These are phyloP conservation scores for Lepus timidus DNA, from an alignment of 2,113 vertebrate species.

Conservation along the genomic window DNA sequence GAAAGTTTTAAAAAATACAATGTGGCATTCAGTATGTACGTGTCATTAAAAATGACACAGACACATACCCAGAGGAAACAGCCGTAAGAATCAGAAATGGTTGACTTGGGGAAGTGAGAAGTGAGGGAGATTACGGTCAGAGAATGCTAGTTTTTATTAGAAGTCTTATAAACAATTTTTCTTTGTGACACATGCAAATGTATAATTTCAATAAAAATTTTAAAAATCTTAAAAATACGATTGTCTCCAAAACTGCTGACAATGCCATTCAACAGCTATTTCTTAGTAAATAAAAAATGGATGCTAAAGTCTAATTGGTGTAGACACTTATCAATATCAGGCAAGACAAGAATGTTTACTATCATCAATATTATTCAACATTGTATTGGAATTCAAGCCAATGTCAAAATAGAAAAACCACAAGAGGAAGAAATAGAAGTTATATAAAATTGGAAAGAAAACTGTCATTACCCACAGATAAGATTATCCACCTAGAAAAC, in stretches of 20 bases:
- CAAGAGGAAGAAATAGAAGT: slow-evolving; percentile 29
- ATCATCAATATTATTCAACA: neutral
- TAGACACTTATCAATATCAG: neutral
- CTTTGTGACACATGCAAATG: slow-evolving; percentile 31
- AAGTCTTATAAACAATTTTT: neutral
- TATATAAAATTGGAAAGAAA: neutral
- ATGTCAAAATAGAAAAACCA: neutral
- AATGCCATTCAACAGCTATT: slow-evolving; percentile 29
- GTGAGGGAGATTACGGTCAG: neutral
- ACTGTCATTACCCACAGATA: neutral
- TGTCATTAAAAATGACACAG: neutral
- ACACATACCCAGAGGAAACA: neutral
- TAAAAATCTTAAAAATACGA: slow-evolving; percentile 23
- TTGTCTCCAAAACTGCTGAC: slow-evolving; percentile 8
- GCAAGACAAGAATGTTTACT: neutral
- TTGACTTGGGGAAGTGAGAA: neutral
- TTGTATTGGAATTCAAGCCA: neutral
- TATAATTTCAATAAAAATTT: slow-evolving; percentile 18
- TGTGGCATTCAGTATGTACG: neutral
- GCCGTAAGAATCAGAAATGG: neutral
- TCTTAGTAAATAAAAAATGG: slow-evolving; percentile 46
- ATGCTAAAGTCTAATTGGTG: neutral
- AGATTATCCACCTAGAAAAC: neutral
- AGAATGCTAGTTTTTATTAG: neutral
- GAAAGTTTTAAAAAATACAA: slow-evolving; percentile 56